Percentiles rank a stretch among this genome's conserved stretches.
Conservation (phyloP, 2,888 invertebrate species). For the Troides oblongomaculatus region DNA sequence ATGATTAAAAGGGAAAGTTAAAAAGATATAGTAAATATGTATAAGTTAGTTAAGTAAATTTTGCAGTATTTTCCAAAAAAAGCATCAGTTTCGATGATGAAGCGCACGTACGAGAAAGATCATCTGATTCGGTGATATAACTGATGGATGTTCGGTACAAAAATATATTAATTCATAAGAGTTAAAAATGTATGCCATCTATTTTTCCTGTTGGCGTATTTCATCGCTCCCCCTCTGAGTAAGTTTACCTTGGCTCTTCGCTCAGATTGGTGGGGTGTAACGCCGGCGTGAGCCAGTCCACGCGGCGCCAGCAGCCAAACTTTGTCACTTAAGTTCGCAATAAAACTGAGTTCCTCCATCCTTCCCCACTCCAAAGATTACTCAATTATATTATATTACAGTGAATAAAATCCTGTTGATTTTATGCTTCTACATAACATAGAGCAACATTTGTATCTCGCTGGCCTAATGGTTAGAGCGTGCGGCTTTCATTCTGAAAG, state of each 20-base stretch:
- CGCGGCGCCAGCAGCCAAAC: constrained; percentile 53
- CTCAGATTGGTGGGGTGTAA: constrained; percentile 18
- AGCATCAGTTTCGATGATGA: no score
- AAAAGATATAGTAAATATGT: no score
- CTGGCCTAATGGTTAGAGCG: no score
- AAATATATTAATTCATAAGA: not conserved
- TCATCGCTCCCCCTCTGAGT: not conserved
- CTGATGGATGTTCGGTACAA: not conserved
- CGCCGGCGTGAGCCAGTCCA: constrained; percentile 37
- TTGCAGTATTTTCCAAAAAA: no score
- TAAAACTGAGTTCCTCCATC: constrained; percentile 59
- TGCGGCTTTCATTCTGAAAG: no score
- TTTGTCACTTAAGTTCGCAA: constrained; percentile 56
- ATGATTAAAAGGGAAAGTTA: no score
- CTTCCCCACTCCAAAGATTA: constrained; percentile 48
- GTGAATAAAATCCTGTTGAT: constrained; percentile 41
- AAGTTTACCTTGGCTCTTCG: constrained; percentile 20
- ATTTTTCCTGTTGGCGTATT: not conserved
- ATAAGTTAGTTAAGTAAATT: no score
- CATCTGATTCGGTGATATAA: no score
- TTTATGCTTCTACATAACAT: constrained; percentile 43
- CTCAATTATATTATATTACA: constrained; percentile 51
- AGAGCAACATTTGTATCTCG: no score
- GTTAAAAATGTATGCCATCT: not conserved
- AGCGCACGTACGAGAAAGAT: no score